Percentiles rank a stretch among this genome's conserved stretches.
These are phyloP conservation scores for Neuroterus valhalla DNA, from an alignment of 1,140 invertebrate species.

Conservation along the genomic window DNA sequence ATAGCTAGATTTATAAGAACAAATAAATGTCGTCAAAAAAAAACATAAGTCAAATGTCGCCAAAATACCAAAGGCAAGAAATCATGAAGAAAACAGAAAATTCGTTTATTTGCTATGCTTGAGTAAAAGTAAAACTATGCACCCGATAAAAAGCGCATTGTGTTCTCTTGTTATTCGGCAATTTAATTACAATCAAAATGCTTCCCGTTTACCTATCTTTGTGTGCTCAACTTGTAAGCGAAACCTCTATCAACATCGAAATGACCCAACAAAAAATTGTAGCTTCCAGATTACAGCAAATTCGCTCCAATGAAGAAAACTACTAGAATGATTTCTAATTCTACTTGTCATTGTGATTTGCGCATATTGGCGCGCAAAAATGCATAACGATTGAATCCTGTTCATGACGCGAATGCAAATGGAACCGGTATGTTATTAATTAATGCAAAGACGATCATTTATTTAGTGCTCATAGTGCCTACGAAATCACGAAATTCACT, in stretches of 20 bases:
- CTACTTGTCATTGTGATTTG: not conserved
- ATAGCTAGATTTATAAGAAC: too few relatives aligned
- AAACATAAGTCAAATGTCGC: too few relatives aligned
- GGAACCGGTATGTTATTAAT: too few relatives aligned
- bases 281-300: not conserved
- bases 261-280: not conserved
- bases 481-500: too few relatives aligned
- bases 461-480: too few relatives aligned
- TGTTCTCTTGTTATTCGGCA: not conserved
- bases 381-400: too few relatives aligned
- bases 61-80: too few relatives aligned
- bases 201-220: not conserved
- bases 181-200: not conserved
- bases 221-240: slow-evolving; percentile 7
- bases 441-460: too few relatives aligned
- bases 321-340: not conserved
- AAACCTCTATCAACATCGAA: not conserved
- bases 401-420: too few relatives aligned
- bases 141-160: not conserved
- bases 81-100: slow-evolving; percentile 4
- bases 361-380: not conserved
- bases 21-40: too few relatives aligned
- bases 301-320: not conserved
- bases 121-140: not conserved
- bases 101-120: too few relatives aligned